Conservation (phyloP, 2,797 vertebrate genomes). For the Varecia variegata region DNA sequence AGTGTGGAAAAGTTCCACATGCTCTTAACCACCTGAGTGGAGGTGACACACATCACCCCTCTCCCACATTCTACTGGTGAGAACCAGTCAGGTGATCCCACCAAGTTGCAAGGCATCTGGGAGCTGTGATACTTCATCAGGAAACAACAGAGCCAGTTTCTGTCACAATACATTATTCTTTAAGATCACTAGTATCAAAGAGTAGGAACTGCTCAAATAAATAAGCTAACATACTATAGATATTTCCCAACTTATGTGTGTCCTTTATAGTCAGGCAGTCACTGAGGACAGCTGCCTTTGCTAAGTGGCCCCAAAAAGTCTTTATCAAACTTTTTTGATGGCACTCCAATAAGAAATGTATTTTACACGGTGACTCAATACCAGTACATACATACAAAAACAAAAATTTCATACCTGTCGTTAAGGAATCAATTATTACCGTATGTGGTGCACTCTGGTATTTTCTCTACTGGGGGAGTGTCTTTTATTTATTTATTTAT, state of each 20-base stretch:
- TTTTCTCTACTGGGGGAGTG: neutral
- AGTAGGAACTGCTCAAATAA: neutral
- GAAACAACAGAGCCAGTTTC: neutral
- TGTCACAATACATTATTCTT: neutral
- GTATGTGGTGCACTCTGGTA: neutral
- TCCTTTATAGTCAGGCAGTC: neutral
- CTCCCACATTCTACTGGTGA: neutral
- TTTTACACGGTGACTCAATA: neutral
- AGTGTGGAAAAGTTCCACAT: neutral
- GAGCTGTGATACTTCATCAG: neutral
- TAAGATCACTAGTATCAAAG: neutral
- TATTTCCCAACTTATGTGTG: neutral
- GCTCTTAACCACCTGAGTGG: neutral
- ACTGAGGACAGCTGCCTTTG: neutral
- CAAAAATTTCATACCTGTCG: neutral
- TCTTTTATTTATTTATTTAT: constrained; percentile 2
- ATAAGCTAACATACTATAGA: neutral
- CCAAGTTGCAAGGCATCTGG: neutral
- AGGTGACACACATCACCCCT: neutral
- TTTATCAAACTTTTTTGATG: neutral
- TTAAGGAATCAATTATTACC: neutral
- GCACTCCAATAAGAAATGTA: neutral
- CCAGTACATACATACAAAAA: neutral
- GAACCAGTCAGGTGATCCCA: neutral
- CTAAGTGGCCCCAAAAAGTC: neutral